Percentiles rank a stretch among this genome's conserved stretches.
These are phyloP conservation scores for Dissostichus mawsoni DNA, from an alignment of 2,113 vertebrate genomes.

Conservation along the genomic window DNA sequence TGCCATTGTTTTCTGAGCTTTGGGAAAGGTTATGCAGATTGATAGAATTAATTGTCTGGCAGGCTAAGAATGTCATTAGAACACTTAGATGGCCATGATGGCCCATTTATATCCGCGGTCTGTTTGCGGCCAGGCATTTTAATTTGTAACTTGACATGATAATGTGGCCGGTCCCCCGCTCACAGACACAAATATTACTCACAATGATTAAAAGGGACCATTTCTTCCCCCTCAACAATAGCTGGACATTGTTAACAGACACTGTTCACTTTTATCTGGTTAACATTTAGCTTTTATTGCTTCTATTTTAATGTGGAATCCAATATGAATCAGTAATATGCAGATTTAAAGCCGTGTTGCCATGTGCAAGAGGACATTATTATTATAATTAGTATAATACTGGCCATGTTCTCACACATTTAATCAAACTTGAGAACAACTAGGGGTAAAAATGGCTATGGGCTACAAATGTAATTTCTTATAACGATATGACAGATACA, in stretches of 20 bases:
- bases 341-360: slow-evolving; percentile 43
- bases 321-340: slow-evolving; percentile 55
- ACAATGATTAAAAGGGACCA: slow-evolving; percentile 83
- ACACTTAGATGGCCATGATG: slow-evolving; percentile 85
- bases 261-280: slow-evolving; percentile 66
- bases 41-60: slow-evolving; percentile 85
- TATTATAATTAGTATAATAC: slow-evolving; percentile 31
- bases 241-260: slow-evolving; percentile 54
- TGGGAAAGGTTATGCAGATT: slow-evolving; percentile 86
- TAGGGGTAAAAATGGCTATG: neutral
- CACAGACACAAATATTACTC: slow-evolving; percentile 80
- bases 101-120: slow-evolving; percentile 80
- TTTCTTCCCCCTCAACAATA: slow-evolving; percentile 56
- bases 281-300: slow-evolving; percentile 69
- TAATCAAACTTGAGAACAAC: slow-evolving; percentile 9
- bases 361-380: slow-evolving; percentile 23
- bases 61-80: slow-evolving; percentile 84
- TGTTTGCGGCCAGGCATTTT: slow-evolving; percentile 83
- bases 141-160: slow-evolving; percentile 87
- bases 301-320: slow-evolving; percentile 31
- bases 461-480: neutral
- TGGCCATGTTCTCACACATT: slow-evolving; percentile 21
- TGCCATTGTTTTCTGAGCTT: slow-evolving; percentile 81
- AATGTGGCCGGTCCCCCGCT: slow-evolving; percentile 78
- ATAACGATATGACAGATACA: too few species aligned